Evolutionary conservation across 2,888 invertebrate genomes (phyloP).

Genomic region (Epinotia ramella): DNA sequence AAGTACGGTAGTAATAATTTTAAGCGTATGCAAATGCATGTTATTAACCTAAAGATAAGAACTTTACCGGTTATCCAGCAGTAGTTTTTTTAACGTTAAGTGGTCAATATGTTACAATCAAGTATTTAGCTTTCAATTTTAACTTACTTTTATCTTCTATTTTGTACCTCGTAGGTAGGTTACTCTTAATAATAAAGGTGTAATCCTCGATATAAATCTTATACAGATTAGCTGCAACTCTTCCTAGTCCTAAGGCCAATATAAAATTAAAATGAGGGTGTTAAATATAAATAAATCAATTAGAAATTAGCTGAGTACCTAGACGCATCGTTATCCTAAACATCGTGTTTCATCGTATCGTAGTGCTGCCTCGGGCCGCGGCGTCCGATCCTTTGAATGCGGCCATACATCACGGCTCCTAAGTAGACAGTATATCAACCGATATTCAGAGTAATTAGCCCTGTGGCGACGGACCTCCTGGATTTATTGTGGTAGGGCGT

Average conservation of each 20-base stretch:
- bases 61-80: not conserved
- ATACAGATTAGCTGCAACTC: not conserved
- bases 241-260: slow-evolving; percentile 13
- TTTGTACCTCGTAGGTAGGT: not conserved
- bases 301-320: slow-evolving; percentile 30
- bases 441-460: slow-evolving; percentile 83
- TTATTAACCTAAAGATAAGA: not conserved
- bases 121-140: not conserved
- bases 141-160: not conserved
- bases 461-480: slow-evolving; percentile 82
- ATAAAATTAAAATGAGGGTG: slow-evolving; percentile 25
- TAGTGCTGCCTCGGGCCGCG: slow-evolving; percentile 63
- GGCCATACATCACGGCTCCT: slow-evolving; percentile 81
- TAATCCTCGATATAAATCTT: slow-evolving; percentile 23
- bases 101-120: too few relatives aligned
- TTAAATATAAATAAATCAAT: slow-evolving; percentile 39
- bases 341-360: slow-evolving; percentile 80
- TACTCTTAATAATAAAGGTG: slow-evolving; percentile 9
- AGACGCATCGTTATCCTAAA: slow-evolving; percentile 75
- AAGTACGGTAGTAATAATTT: not conserved
- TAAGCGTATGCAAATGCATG: not conserved
- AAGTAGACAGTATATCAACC: slow-evolving; percentile 85
- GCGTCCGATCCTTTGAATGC: slow-evolving; percentile 80
- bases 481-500: slow-evolving; percentile 83
- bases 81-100: too few relatives aligned